Base-by-base conservation (phyloP, 2,888 invertebrate genomes). In the Dusona sp. region DNA sequence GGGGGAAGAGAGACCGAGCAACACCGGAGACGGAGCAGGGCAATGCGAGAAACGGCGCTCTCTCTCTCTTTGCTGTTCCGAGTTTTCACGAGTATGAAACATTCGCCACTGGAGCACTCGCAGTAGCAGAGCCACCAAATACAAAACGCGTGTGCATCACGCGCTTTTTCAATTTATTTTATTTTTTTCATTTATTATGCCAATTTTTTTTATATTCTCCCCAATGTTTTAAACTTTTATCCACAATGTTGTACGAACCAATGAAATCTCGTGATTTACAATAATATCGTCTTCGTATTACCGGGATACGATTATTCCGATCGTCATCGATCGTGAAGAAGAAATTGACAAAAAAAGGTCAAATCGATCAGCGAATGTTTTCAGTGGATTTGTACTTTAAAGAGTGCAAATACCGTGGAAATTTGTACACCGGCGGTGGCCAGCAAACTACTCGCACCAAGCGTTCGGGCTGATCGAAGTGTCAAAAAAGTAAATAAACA, bases 401-500 rank as follows among this genome's bases (percentile, higher is more conserved):
- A 48, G n/a, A 48, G n/a, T 19, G 6, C 16, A 61, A 61, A 61
- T 61, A 16, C 7, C 11, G 22, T 54, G 2, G 4, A 22, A 3
- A 54, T 22, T 54, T 22, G 22, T 29, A 16, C 29, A 16, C 61
- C 29, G 29, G 11, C 61, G 4, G 48, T 7, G 16, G 19, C 19
- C 48, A 48, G 19, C 16, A 1, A 61, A 6, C 61, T n/a, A 16
- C 29, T 61, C 16, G 29, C 16, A 16, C 29, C 16, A 29, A 16
- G 16, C 25, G 29, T 61, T 29, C 61, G 61, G 29, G 6, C 1
- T 25, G 13, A 61, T 11, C 61, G 42, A 25, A 57, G 42, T 16
- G 74, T 74, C 57, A 74, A 74, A 74, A 73, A 74, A 61, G 61
- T 61, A 65, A 48, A 77, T 19, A 64, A 79, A 74, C 61, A 38